Evolutionary conservation across 2,888 invertebrate genomes (phyloP), one percentile per base, ranked within the genome.

Genomic region (Dioctria linearis): DNA sequence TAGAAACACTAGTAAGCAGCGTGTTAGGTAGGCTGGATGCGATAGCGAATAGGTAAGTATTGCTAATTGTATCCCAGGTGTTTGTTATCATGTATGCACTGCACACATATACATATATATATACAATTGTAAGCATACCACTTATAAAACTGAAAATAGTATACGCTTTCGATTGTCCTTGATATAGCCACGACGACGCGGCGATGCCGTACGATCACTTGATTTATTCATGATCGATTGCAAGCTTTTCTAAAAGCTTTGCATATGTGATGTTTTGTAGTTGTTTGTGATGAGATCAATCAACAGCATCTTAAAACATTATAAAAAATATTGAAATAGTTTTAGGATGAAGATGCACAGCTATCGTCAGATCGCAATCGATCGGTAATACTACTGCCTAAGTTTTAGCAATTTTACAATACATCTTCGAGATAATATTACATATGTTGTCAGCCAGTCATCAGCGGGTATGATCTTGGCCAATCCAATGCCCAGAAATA

Each of bases 141-240:
- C 25, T 25, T 25, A 25, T 25, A 25, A 25, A 25, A 25, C 25
- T 25, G 25, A 25, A 25, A 25, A 25, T 25, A 25, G 25, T 25
- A 25, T 25, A 57, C 51, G 73, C 59, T 73, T 73, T 73, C 57
- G 73, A 73, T 57, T 73, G 73, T 73, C 73, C 73, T 73, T 73
- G 73, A 54, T 54, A 25, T 25, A 11, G 54, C 11, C 11, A 54
- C 46, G 40, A 51, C 37, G 37, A n/a, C 49, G 46, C 73, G 40
- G 25, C 73, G 73, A 73, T 57, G 73, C 59, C 40, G 57, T 13
- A 73, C 73, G 73, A 73, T 73, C 73, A 73, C 59, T 59, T 73
- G 73, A 73, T 39, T 54, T 57, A 57, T 49, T 67, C 49, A 8
- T 54, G 67, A n/a, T 39, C n/a, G 57, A 59, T 51, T 73, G 57